Evolutionary conservation across 2,888 invertebrate genomes (phyloP).

Genomic region (Lomographa bimaculata): DNA sequence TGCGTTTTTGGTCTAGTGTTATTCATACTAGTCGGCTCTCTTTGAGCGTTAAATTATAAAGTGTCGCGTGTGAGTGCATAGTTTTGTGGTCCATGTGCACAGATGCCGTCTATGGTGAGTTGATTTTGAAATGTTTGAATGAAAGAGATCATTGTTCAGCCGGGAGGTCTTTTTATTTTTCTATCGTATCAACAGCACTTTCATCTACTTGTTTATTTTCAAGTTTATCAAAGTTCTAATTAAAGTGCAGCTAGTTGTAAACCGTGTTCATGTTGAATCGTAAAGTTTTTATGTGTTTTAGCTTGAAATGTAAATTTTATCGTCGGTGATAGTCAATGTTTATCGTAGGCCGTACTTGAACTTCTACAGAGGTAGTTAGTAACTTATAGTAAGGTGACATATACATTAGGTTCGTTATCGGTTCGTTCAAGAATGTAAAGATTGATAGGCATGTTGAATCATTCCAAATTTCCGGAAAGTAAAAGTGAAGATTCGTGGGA

Average conservation of each 20-base stretch:
- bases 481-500: slow-evolving; percentile 22
- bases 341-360: slow-evolving; percentile 34
- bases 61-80: slow-evolving; percentile 51
- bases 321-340: slow-evolving; percentile 37
- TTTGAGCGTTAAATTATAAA: slow-evolving; percentile 33
- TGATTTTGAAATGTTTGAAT: slow-evolving; percentile 50
- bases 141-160: slow-evolving; percentile 73
- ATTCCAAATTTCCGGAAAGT: slow-evolving; percentile 17
- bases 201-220: slow-evolving; percentile 61
- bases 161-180: slow-evolving; percentile 58
- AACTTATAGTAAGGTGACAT: slow-evolving; percentile 19
- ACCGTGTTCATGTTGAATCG: slow-evolving; percentile 48
- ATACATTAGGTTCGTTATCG: slow-evolving; percentile 24
- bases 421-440: slow-evolving; percentile 14
- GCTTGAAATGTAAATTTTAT: slow-evolving; percentile 68
- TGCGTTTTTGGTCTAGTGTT: slow-evolving; percentile 60
- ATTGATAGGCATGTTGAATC: slow-evolving; percentile 14
- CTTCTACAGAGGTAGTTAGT: slow-evolving; percentile 26
- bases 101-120: slow-evolving; percentile 77
- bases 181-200: slow-evolving; percentile 57
- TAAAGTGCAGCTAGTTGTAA: slow-evolving; percentile 59
- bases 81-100: slow-evolving; percentile 55
- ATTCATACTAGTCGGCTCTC: slow-evolving; percentile 39
- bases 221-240: slow-evolving; percentile 67
- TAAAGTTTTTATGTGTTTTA: slow-evolving; percentile 66